Evolutionary conservation across 2,113 vertebrate genomes (phyloP).

Genomic region (Sturnira hondurensis): DNA sequence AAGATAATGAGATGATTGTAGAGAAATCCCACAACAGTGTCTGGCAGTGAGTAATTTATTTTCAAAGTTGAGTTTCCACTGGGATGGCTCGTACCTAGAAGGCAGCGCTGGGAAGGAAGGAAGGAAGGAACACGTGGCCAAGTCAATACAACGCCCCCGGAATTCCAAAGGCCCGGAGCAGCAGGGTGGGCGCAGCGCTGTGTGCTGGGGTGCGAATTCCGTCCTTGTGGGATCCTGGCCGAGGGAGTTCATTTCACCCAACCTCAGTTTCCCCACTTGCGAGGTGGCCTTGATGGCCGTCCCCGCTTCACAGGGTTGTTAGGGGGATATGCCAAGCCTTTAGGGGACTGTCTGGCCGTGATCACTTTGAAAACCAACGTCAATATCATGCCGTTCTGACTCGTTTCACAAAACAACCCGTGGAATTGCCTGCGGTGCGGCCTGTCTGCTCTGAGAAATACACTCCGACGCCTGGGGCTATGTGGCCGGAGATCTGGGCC

Average conservation of each 20-base stretch:
- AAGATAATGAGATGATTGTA: neutral
- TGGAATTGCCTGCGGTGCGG: neutral
- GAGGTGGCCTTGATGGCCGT: neutral
- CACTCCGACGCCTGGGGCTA: rapidly evolving
- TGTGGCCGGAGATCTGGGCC: rapidly evolving
- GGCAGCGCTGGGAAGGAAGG: neutral
- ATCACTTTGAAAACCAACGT: neutral
- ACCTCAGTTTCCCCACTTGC: neutral
- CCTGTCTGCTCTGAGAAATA: neutral
- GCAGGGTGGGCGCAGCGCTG: neutral
- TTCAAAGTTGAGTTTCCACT: neutral
- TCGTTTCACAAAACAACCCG: neutral
- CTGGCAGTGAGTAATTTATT: neutral
- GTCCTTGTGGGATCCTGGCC: neutral
- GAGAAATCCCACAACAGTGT: neutral
- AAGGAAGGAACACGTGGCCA: neutral
- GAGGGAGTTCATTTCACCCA: neutral
- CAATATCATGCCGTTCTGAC: neutral
- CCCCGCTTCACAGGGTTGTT: neutral
- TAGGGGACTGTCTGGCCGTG: neutral
- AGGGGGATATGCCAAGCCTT: neutral
- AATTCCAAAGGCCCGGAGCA: neutral
- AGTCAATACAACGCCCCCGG: neutral
- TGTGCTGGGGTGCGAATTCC: neutral
- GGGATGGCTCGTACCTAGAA: neutral